Percentiles rank a stretch among this genome's conserved stretches.
Evolutionary conservation across 2,888 invertebrate species (phyloP).

Genomic region (Neoitamus cyanurus): DNA sequence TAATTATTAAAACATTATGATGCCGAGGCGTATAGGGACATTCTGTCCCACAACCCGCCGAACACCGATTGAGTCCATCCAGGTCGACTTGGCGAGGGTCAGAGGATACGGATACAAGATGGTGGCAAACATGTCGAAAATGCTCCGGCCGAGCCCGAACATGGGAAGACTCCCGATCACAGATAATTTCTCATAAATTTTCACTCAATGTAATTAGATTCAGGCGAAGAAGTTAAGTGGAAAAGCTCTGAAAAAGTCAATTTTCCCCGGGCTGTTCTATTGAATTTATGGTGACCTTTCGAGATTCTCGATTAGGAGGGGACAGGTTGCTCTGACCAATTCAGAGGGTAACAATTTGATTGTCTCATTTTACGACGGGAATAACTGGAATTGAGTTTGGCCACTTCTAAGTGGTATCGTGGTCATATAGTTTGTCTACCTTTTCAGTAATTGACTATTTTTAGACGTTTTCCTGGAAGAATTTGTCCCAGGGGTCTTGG

Average conservation of each 20-base stretch:
- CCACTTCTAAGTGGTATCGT: not conserved
- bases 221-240: not conserved
- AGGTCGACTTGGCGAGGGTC: not conserved
- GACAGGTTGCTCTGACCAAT: not conserved
- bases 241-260: not conserved
- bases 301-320: not conserved
- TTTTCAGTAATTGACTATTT: not conserved
- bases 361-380: not conserved
- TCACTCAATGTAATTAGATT: slow-evolving; percentile 5
- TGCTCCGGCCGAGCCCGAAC: not conserved
- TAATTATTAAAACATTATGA: not conserved
- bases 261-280: not conserved
- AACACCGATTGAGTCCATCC: not conserved
- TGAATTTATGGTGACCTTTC: not conserved
- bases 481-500: not conserved
- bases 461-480: not conserved
- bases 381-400: not conserved
- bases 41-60: not conserved
- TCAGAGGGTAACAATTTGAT: not conserved
- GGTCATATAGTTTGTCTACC: not conserved
- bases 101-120: not conserved
- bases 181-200: not conserved
- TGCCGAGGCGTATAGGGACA: not conserved
- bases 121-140: not conserved
- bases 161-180: not conserved